Evolutionary conservation across 64 coral and sea anemone species (phyloP).

Genomic region (Dendrophyllia cribrosa): DNA sequence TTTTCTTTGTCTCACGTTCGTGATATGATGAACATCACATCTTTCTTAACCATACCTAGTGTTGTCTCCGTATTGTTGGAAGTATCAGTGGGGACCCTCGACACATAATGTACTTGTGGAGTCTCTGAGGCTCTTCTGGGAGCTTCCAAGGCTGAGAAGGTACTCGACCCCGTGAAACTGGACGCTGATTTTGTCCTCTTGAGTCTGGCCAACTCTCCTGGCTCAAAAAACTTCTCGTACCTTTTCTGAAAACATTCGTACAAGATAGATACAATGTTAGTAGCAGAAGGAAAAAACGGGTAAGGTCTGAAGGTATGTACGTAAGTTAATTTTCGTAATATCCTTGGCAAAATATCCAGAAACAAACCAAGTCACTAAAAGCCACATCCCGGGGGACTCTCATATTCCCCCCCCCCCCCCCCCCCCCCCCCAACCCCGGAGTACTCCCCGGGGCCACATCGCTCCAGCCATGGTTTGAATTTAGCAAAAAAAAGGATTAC

Average conservation of each 20-base stretch:
- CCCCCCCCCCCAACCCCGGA: too few relatives aligned
- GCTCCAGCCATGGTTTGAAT: too few relatives aligned
- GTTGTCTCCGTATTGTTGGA: background rate
- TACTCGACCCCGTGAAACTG: background rate
- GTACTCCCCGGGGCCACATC: too few relatives aligned
- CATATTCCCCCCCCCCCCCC: too few relatives aligned
- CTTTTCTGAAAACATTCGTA: slow-evolving; percentile 20
- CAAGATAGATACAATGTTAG: background rate
- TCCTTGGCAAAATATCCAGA: too few relatives aligned
- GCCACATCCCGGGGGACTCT: too few relatives aligned
- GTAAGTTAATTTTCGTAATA: too few relatives aligned
- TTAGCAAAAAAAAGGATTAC: too few relatives aligned
- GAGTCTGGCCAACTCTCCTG: background rate
- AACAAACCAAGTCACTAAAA: too few relatives aligned
- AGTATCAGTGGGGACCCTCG: background rate
- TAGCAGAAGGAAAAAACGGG: background rate
- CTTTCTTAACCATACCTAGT: too few relatives aligned
- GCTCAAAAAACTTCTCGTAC: slow-evolving; percentile 27
- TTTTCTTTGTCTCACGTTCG: too few relatives aligned
- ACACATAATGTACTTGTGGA: background rate
- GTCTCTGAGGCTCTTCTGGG: background rate
- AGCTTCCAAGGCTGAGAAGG: background rate
- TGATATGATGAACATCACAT: too few relatives aligned
- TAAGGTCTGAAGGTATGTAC: background rate
- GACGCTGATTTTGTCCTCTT: background rate